phyloP scores from a whole-genome alignment of 2,888 invertebrate species.

The Acheta domesticus region DNA sequence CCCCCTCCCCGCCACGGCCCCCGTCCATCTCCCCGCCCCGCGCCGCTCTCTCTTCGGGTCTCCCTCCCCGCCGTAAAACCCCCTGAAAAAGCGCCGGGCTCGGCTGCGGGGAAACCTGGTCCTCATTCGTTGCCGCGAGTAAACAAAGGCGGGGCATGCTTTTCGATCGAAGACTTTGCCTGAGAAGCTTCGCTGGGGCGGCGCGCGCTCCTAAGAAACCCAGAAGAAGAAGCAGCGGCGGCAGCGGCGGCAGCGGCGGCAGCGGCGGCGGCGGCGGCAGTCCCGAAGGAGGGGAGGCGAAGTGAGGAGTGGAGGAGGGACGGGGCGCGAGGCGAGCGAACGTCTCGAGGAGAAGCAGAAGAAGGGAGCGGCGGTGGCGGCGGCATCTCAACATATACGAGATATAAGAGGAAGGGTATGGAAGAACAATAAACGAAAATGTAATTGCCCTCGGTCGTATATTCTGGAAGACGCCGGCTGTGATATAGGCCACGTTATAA shows the following conservation, averaged over 20 bases:
- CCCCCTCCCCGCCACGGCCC: too few species aligned
- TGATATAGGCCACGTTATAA: constrained; percentile 18
- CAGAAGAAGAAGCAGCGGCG: background rate
- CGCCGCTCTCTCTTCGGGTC: too few species aligned
- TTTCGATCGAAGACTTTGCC: constrained; percentile 26
- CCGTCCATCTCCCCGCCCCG: too few species aligned
- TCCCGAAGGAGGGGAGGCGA: constrained; percentile 8
- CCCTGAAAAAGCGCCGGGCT: too few species aligned
- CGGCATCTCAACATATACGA: background rate
- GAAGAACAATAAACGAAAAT: constrained; percentile 35
- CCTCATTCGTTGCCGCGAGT: constrained; percentile 20
- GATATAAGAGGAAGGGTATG: constrained; percentile 19
- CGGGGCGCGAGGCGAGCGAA: constrained; percentile 19
- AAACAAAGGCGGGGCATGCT: constrained; percentile 28
- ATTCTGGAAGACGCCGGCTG: constrained; percentile 35
- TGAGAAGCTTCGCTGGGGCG: background rate
- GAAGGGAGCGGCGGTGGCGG: background rate
- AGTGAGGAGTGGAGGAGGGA: constrained; percentile 12
- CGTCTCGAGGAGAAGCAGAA: constrained; percentile 18
- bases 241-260: background rate
- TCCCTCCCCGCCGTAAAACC: too few species aligned
- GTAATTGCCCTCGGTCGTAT: constrained; percentile 37
- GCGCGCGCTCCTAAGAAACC: background rate
- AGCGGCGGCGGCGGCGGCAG: background rate
- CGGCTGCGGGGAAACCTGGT: too few species aligned